Base-by-base conservation (phyloP, 1,140 invertebrate species). In the Eufriesea mexicana region DNA sequence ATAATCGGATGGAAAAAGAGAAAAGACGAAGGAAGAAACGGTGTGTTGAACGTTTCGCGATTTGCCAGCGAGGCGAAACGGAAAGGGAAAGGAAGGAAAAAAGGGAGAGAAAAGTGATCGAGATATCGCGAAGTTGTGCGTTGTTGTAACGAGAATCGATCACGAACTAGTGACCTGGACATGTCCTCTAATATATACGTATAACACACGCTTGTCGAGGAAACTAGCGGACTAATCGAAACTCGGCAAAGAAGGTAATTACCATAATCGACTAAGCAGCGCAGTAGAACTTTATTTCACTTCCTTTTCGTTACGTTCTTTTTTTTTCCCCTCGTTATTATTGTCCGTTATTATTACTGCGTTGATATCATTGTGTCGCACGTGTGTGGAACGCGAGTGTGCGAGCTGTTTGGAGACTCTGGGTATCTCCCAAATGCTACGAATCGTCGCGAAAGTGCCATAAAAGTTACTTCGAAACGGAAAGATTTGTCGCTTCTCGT, bases 191-290 rank as follows among this genome's bases (percentile, higher is more conserved):
- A 70, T 74, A 57, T 55, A 28, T 47, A 74, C 42, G 42, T 47
- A 54, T 66, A 57, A 35, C 66, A 75, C 80, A 83, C 49, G 64
- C 74, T 70, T 78, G 42, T 68, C 80, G 51, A 78, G 49, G 81
- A 78, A 70, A 45, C 66, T 83, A 78, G 74, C 74, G 18, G 83
- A 82, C 79, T 90, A 89, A 90, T 90, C 79, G 81, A 90, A 87
- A 88, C 70, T 84, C 72, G 72, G 89, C 54, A 80, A 89, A 71
- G 88, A 92, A 93, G 93, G 93, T 94, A 94, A 94, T 90, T 94
- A 94, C 92, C 88, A 86, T 68, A 86, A 89, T 82, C 80, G 87
- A 57, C 57, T 90, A 90, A 86, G 35, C 83, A 90, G 88, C 88
- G 83, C 89, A 86, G 90, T 88, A 88, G 81, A 85, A 85, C 51